These are phyloP conservation scores for Diplosoma virens DNA, from an alignment of 23 tunicate species.

Conservation along the genomic window DNA sequence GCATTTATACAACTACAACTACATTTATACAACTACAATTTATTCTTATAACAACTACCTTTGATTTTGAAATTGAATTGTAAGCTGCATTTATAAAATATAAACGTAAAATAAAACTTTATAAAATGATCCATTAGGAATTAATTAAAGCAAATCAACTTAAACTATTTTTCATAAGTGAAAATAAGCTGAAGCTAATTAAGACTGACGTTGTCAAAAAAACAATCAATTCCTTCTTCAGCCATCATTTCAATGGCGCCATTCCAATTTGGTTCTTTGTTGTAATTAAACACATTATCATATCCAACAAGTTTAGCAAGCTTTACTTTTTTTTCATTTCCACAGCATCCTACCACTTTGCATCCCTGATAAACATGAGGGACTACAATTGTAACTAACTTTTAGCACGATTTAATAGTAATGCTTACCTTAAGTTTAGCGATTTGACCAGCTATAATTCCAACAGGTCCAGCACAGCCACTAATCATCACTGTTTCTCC, in stretches of 20 bases:
- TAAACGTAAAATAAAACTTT: too few species aligned
- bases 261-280: constrained; percentile 13
- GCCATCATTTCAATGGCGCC: constrained; percentile 24
- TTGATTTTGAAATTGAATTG: too few species aligned
- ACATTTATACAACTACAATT: too few species aligned
- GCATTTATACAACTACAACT: too few species aligned
- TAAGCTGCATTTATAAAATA: too few species aligned
- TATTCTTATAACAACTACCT: too few species aligned
- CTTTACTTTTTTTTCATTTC: constrained; percentile 1
- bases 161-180: neutral
- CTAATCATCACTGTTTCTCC: constrained; percentile 73
- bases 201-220: constrained; percentile 55
- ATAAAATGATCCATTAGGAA: too few species aligned
- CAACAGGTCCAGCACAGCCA: constrained; percentile 75
- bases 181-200: neutral
- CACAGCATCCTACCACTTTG: constrained; percentile 21
- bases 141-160: neutral
- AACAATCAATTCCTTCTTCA: constrained; percentile 59
- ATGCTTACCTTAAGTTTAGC: constrained; percentile 55
- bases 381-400: neutral
- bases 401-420: too few species aligned
- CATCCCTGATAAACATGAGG: constrained; percentile 14
- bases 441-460: constrained; percentile 70
- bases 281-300: constrained; percentile 62
- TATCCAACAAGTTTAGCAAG: constrained; percentile 31